These are phyloP conservation scores for Ammodramus savannarum DNA, from an alignment of 2,113 vertebrate species.

Conservation along the genomic window DNA sequence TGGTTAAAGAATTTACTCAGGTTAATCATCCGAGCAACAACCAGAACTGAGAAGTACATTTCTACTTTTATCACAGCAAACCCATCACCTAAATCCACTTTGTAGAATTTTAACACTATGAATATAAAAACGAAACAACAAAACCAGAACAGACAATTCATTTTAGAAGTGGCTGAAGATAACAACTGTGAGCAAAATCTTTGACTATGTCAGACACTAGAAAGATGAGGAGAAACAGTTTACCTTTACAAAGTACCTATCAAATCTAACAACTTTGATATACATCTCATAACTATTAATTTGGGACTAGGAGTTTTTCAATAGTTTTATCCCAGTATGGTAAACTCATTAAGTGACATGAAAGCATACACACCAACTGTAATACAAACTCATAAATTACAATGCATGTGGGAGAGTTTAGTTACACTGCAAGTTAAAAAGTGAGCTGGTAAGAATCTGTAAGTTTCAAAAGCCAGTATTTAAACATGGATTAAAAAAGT, in stretches of 20 bases:
- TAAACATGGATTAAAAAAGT: background rate
- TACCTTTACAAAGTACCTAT: background rate
- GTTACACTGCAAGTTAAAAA: background rate
- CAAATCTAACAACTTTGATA: background rate
- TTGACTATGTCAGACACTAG: background rate
- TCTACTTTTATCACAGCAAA: background rate
- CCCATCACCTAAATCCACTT: background rate
- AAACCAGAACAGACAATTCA: background rate
- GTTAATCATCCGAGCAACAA: background rate
- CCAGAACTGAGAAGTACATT: background rate
- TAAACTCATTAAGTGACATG: background rate
- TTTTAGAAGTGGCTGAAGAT: background rate
- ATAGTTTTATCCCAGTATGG: rapidly evolving
- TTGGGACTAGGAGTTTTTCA: background rate
- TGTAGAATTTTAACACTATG: background rate
- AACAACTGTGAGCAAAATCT: background rate
- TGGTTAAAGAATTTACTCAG: background rate
- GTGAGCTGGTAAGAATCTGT: background rate
- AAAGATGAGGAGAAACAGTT: background rate
- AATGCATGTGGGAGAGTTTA: background rate
- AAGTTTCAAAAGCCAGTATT: background rate
- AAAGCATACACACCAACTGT: background rate
- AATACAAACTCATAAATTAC: background rate
- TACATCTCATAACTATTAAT: background rate
- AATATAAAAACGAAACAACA: background rate